Conservation (phyloP, 2,888 invertebrate species). For the Hipparchia semele region DNA sequence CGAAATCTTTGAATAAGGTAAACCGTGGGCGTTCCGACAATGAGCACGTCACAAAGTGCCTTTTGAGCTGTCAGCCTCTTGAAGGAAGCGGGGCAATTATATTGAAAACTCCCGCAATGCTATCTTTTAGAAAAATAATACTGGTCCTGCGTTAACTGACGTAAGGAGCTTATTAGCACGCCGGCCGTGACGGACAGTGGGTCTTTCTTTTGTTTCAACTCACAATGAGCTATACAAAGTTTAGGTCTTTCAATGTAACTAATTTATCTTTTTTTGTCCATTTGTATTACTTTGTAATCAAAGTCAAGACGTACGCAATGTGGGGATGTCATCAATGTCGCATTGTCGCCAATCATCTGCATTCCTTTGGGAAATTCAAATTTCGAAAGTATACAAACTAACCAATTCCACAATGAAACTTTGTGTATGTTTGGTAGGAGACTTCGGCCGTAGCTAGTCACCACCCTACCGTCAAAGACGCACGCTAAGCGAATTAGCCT, state of each 20-base stretch:
- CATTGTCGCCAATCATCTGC: background rate
- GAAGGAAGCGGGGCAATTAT: slow-evolving; percentile 82
- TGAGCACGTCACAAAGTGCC: slow-evolving; percentile 75
- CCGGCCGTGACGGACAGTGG: slow-evolving; percentile 55
- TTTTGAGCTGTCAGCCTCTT: slow-evolving; percentile 81
- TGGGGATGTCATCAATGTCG: background rate
- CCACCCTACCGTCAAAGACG: no score
- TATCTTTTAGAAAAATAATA: slow-evolving; percentile 79
- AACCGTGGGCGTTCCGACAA: slow-evolving; percentile 80
- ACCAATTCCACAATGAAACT: no score
- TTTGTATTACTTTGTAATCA: slow-evolving; percentile 6
- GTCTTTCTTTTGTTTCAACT: slow-evolving; percentile 41
- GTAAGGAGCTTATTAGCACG: slow-evolving; percentile 79
- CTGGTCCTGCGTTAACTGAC: slow-evolving; percentile 69
- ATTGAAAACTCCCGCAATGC: slow-evolving; percentile 78
- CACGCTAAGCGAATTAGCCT: no score
- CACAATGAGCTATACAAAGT: slow-evolving; percentile 31
- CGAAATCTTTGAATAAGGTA: slow-evolving; percentile 77
- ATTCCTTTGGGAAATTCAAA: no score
- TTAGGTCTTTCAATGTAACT: slow-evolving; percentile 27
- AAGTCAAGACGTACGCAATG: background rate
- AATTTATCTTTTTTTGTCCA: slow-evolving; percentile 11
- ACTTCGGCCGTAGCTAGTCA: no score
- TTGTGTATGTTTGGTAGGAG: no score
- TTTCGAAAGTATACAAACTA: no score